A percentile compares a stretch with the other conserved stretches of the same genome.
These are phyloP conservation scores for Mustela nigripes DNA, from an alignment of 2,113 vertebrate genomes.

Conservation along the genomic window DNA sequence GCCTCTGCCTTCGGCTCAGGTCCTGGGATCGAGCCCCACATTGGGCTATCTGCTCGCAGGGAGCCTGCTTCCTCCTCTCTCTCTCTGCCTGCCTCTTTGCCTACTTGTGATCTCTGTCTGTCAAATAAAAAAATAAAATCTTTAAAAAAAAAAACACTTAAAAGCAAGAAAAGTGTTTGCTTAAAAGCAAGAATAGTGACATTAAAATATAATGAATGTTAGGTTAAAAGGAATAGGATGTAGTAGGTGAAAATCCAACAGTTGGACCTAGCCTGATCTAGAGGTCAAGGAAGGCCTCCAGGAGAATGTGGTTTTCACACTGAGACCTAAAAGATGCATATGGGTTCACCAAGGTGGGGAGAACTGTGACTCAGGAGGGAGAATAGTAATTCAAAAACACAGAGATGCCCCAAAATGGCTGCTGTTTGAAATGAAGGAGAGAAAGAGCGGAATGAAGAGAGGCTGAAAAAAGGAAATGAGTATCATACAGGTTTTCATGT, in stretches of 20 bases:
- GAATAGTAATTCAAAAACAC: not conserved
- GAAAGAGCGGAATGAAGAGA: not conserved
- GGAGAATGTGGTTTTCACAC: not conserved
- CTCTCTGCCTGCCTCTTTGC: too few relatives aligned
- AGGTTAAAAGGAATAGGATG: not conserved
- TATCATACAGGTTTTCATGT: not conserved
- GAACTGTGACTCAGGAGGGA: not conserved
- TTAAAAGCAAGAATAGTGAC: not conserved
- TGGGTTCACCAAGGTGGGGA: not conserved
- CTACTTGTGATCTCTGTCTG: too few relatives aligned
- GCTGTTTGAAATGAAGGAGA: not conserved
- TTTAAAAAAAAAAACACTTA: not conserved
- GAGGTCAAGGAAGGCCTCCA: not conserved
- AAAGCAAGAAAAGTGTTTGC: not conserved
- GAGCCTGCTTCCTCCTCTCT: too few relatives aligned
- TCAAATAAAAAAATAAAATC: too few relatives aligned
- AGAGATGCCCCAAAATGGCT: not conserved
- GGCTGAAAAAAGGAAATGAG: not conserved
- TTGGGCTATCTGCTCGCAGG: too few relatives aligned
- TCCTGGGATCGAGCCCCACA: too few relatives aligned
- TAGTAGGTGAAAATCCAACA: not conserved
- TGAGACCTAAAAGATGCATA: not conserved
- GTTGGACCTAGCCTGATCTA: not conserved
- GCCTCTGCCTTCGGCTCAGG: too few relatives aligned
- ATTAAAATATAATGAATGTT: constrained; percentile 8